Conservation (phyloP, 2,113 vertebrate species). For the Erinaceus europaeus region DNA sequence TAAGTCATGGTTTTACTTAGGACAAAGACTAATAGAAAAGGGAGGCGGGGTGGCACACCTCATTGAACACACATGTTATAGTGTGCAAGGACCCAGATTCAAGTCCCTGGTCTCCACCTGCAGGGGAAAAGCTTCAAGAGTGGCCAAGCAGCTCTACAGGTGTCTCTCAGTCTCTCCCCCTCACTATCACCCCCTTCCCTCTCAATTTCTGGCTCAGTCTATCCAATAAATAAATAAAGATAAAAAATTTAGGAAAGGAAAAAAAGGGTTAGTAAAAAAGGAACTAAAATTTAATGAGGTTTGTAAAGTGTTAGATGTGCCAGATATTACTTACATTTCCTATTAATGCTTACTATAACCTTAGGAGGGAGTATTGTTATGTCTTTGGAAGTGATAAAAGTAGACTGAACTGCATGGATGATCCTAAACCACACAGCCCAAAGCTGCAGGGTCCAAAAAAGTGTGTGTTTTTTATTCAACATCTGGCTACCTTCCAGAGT, state of each 20-base stretch:
- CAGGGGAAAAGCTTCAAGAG: too few species aligned
- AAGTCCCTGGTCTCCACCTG: too few species aligned
- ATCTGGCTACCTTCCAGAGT: neutral
- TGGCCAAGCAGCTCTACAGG: too few species aligned
- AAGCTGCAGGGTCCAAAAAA: neutral
- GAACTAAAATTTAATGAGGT: neutral
- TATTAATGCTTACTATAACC: neutral
- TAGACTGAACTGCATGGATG: neutral
- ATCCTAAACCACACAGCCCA: neutral
- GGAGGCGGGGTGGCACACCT: too few species aligned
- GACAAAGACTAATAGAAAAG: constrained; percentile 9
- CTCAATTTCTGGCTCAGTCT: too few species aligned
- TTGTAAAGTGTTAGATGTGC: neutral
- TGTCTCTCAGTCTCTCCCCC: too few species aligned
- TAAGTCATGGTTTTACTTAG: constrained; percentile 2
- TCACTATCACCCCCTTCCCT: too few species aligned
- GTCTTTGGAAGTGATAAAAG: neutral
- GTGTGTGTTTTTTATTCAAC: neutral
- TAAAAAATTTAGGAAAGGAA: too few species aligned
- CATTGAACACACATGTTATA: too few species aligned
- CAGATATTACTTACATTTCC: neutral
- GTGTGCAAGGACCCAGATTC: too few species aligned
- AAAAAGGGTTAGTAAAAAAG: neutral
- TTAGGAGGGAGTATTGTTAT: neutral
- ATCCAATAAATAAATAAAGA: too few species aligned